Evolutionary conservation across 2,113 vertebrate species (phyloP).

Genomic region (Odocoileus virginianus): DNA sequence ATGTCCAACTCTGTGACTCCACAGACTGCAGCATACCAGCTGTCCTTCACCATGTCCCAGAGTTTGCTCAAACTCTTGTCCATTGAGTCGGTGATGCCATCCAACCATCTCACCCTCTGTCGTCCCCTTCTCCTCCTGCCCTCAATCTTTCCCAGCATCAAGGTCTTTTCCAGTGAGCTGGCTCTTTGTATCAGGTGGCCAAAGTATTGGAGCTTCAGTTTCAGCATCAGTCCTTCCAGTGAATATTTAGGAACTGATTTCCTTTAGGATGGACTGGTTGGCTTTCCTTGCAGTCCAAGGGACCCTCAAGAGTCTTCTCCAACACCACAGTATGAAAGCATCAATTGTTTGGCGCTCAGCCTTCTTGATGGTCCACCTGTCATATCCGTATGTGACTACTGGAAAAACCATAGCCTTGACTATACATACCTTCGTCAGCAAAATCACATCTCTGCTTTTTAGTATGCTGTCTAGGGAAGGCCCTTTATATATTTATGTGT

Average conservation of each 20-base stretch:
- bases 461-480: background rate
- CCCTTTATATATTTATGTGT: background rate
- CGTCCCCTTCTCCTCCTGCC: background rate
- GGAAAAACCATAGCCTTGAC: background rate
- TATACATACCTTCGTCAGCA: background rate
- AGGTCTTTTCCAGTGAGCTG: background rate
- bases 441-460: background rate
- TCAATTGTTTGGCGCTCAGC: background rate
- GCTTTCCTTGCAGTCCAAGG: background rate
- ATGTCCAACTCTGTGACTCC: background rate
- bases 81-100: background rate
- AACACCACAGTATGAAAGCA: background rate
- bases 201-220: background rate
- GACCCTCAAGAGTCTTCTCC: background rate
- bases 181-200: background rate
- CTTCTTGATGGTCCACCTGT: background rate
- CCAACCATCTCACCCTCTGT: background rate
- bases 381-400: background rate
- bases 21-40: background rate
- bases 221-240: background rate
- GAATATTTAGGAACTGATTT: background rate
- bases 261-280: background rate
- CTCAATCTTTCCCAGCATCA: background rate
- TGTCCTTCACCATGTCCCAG: background rate
- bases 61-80: background rate